phyloP scores from a whole-genome alignment of 2,113 vertebrate species.

The Nymphicus hollandicus region DNA sequence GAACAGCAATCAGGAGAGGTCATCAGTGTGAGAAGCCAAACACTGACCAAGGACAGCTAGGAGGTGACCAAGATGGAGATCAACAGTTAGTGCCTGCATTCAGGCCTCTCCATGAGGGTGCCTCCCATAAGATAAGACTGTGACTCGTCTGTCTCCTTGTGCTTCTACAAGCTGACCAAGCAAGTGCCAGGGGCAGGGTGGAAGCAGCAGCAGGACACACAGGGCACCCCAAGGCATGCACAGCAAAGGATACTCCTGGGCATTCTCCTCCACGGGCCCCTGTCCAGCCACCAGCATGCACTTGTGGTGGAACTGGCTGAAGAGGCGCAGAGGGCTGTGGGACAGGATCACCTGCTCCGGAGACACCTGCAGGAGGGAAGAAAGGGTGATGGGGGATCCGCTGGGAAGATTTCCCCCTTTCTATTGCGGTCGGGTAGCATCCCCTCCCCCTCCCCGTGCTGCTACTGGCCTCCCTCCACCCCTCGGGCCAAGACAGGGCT shows the following conservation, averaged over 20 bases:
- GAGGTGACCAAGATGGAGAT: neutral
- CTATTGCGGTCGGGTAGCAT: neutral
- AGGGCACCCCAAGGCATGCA: accelerated
- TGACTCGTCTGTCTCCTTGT: neutral
- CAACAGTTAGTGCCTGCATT: neutral
- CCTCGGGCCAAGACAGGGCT: neutral
- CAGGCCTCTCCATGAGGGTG: neutral
- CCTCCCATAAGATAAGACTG: neutral
- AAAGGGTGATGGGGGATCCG: neutral
- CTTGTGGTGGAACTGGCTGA: slow-evolving; percentile 83
- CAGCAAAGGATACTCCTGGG: slow-evolving; percentile 87
- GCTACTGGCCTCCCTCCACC: neutral
- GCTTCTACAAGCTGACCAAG: neutral
- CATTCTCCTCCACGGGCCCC: slow-evolving; percentile 87
- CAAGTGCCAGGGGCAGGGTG: accelerated
- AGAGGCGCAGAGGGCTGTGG: slow-evolving; percentile 91
- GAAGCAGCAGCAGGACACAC: accelerated
- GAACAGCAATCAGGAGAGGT: neutral
- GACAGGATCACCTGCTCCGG: slow-evolving; percentile 92
- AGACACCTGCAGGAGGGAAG: slow-evolving; percentile 78
- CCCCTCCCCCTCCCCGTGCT: neutral
- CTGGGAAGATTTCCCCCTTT: accelerated
- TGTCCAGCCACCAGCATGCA: slow-evolving; percentile 90
- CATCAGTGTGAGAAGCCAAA: neutral
- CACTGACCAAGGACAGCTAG: neutral